phyloP scores from a whole-genome alignment of 2,113 vertebrate species.

The Semicossyphus pulcher region DNA sequence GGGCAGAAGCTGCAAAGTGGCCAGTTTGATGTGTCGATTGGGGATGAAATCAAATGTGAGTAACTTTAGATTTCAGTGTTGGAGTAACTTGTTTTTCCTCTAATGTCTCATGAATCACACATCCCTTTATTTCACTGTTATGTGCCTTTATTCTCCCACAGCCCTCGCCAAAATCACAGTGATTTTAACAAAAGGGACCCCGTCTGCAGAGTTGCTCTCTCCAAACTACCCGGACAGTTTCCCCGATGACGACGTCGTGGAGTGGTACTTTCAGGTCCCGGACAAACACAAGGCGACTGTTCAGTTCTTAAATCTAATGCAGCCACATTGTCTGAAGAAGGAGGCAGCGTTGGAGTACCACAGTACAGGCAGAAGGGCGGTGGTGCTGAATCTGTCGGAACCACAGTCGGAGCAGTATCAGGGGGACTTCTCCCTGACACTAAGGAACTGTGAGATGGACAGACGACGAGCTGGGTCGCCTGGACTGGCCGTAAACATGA shows the following conservation, averaged over 20 bases:
- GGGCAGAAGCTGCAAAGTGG: constrained; percentile 67
- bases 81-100: not conserved
- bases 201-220: constrained; percentile 85
- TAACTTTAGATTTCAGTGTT: not conserved
- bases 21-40: constrained; percentile 83
- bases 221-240: constrained; percentile 89
- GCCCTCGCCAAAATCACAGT: constrained; percentile 89
- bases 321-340: constrained; percentile 87
- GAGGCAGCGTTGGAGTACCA: constrained; percentile 84
- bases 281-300: constrained; percentile 78
- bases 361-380: constrained; percentile 31
- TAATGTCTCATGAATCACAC: not conserved
- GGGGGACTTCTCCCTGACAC: constrained; percentile 86
- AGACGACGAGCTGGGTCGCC: constrained; percentile 49
- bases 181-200: constrained; percentile 74
- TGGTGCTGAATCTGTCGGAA: constrained; percentile 71
- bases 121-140: not conserved
- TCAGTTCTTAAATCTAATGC: constrained; percentile 78
- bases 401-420: constrained; percentile 80
- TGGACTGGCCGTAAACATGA: constrained; percentile 82
- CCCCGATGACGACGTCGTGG: constrained; percentile 88
- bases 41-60: constrained; percentile 89
- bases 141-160: constrained; percentile 48
- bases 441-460: constrained; percentile 90
- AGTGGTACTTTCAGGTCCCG: constrained; percentile 88